Percentiles rank a stretch among this genome's conserved stretches.
phyloP scores from a whole-genome alignment of 1,140 invertebrate species.

The Bursaphelenchus mucronatus region DNA sequence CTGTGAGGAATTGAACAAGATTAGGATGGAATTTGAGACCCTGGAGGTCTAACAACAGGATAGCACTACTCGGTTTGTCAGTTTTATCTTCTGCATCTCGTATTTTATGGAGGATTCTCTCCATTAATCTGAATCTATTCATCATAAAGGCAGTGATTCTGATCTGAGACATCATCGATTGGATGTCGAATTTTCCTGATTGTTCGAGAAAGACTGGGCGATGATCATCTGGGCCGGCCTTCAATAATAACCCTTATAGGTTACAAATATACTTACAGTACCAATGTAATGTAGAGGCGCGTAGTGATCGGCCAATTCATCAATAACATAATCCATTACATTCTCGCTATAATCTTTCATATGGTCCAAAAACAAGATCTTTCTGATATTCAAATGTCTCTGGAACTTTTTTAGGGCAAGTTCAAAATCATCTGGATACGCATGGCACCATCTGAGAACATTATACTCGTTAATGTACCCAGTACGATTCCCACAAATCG shows the following conservation, averaged over 20 bases:
- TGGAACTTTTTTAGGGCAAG: conserved; percentile 23
- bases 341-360: conserved; percentile 23
- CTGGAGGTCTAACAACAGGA: conserved; percentile 31
- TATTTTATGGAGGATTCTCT: conserved; percentile 29
- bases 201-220: conserved; percentile 30
- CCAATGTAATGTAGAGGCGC: conserved; percentile 39
- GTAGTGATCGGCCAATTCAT: conserved; percentile 39
- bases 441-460: conserved; percentile 25
- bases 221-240: neutral
- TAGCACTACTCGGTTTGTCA: conserved; percentile 21
- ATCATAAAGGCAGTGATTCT: conserved; percentile 36
- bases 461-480: conserved; percentile 13
- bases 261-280: conserved; percentile 15
- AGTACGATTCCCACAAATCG: neutral
- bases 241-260: neutral
- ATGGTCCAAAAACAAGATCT: conserved; percentile 32
- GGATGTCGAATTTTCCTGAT: conserved; percentile 39
- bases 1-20: conserved; percentile 30
- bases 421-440: conserved; percentile 29
- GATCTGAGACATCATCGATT: conserved; percentile 36
- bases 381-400: conserved; percentile 31
- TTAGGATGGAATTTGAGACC: conserved; percentile 35
- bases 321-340: conserved; percentile 23
- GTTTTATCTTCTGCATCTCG: conserved; percentile 17
- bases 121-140: conserved; percentile 41